A percentile compares a stretch with the other conserved stretches of the same genome.
Evolutionary conservation across 2,888 invertebrate genomes (phyloP).

Genomic region (Coenonympha arcania): DNA sequence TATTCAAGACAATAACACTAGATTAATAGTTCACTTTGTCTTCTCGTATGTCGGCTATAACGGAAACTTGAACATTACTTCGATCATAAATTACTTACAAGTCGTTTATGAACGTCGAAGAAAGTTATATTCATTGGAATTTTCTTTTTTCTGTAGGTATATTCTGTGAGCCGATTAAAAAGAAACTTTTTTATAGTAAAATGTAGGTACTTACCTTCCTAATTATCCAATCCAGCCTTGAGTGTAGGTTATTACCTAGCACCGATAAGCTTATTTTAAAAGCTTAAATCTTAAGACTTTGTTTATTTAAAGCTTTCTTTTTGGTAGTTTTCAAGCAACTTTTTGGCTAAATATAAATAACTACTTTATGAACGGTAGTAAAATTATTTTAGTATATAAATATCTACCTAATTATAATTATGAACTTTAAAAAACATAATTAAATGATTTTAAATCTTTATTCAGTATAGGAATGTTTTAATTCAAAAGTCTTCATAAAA

Average conservation of each 20-base stretch:
- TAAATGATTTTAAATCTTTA: not conserved
- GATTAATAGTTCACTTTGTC: conserved; percentile 58
- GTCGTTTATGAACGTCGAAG: conserved; percentile 14
- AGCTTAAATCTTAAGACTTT: no score
- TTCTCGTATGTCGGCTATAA: conserved; percentile 28
- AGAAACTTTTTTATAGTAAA: no score
- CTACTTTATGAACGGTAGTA: no score
- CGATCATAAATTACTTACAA: conserved; percentile 34
- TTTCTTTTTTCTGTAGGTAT: not conserved
- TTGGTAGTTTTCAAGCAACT: no score
- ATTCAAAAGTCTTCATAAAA: conserved; percentile 3
- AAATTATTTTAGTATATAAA: no score
- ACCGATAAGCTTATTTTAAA: no score
- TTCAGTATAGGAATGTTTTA: not conserved
- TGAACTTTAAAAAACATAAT: not conserved
- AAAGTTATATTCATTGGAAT: conserved; percentile 6
- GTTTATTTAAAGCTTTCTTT: no score
- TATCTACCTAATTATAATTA: not conserved
- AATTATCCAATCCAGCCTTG: no score
- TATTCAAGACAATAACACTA: conserved; percentile 44
- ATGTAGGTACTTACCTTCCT: no score
- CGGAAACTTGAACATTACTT: conserved; percentile 41
- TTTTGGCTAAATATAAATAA: no score
- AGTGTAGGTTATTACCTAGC: no score
- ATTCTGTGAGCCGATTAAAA: no score